Percentiles rank a stretch among this genome's conserved stretches.
These are phyloP conservation scores for Cepphus grylle DNA, from an alignment of 2,113 vertebrate genomes.

Conservation along the genomic window DNA sequence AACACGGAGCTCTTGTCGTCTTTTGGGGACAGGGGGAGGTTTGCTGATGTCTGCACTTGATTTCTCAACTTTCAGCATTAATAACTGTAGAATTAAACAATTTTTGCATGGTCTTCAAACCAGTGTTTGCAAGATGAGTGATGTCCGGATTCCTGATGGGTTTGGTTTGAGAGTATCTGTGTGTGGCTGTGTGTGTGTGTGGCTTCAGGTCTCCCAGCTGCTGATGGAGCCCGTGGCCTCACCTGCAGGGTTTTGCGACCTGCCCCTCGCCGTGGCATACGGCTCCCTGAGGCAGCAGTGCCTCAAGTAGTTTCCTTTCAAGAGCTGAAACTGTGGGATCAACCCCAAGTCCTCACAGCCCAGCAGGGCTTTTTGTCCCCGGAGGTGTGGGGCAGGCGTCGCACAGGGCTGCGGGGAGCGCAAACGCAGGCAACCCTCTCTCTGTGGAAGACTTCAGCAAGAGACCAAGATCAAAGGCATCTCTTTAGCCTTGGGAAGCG, in stretches of 20 bases:
- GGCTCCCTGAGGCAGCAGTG: neutral
- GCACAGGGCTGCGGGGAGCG: neutral
- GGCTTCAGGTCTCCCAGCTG: neutral
- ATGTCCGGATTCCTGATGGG: neutral
- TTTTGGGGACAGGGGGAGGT: neutral
- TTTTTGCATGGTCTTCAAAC: neutral
- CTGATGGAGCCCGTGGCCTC: neutral
- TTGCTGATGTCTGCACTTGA: neutral
- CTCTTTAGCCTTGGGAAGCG: neutral
- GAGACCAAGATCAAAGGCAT: neutral
- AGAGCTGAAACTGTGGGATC: neutral
- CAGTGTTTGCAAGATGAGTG: neutral
- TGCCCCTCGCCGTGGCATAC: no score
- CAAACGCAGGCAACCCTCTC: neutral
- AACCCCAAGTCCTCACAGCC: neutral
- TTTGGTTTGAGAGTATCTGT: accelerated
- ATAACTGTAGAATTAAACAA: neutral
- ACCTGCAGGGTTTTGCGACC: neutral
- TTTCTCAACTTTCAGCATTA: neutral
- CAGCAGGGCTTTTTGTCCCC: accelerated
- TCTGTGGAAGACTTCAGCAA: neutral
- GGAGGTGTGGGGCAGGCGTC: neutral
- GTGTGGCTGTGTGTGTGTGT: accelerated
- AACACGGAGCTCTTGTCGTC: neutral
- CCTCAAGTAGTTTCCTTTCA: neutral